Conservation (phyloP, 2,113 vertebrate species). For the Rallus limicola region DNA sequence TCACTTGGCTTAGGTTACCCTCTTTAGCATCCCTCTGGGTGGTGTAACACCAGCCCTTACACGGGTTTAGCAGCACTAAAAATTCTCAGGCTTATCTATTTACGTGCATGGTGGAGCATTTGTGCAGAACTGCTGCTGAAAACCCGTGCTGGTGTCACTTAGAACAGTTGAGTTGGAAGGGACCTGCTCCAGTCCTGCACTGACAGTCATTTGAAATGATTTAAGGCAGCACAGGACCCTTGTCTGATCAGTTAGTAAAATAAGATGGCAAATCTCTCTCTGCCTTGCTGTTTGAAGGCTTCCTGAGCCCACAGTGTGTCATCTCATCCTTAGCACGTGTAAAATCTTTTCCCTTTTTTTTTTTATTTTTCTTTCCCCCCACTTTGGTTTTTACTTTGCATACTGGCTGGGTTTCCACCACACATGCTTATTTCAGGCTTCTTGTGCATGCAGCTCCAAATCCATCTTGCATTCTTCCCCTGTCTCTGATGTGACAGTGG, state of each 20-base stretch:
- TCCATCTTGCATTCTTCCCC: too few species aligned
- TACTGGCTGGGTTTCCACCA: too few species aligned
- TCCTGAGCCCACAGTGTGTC: not conserved
- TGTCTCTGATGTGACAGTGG: too few species aligned
- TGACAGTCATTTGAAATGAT: fast-evolving
- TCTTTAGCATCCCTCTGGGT: fast-evolving
- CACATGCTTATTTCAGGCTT: too few species aligned
- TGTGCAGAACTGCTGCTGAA: too few species aligned
- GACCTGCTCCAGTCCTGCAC: fast-evolving
- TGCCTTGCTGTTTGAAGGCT: not conserved
- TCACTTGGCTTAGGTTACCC: fast-evolving
- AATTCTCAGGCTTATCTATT: too few species aligned
- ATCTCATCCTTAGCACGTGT: not conserved
- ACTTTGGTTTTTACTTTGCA: too few species aligned
- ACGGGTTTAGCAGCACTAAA: fast-evolving
- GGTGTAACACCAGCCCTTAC: not conserved
- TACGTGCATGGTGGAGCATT: fast-evolving
- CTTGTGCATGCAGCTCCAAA: too few species aligned
- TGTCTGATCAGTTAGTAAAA: not conserved
- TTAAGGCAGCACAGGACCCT: not conserved
- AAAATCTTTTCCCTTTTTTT: too few species aligned
- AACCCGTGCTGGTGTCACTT: too few species aligned
- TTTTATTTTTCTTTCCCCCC: too few species aligned
- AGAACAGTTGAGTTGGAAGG: too few species aligned
- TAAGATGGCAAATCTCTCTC: not conserved